These are phyloP conservation scores for Crypturellus tataupa DNA, from an alignment of 2,797 vertebrate species.

Conservation along the genomic window DNA sequence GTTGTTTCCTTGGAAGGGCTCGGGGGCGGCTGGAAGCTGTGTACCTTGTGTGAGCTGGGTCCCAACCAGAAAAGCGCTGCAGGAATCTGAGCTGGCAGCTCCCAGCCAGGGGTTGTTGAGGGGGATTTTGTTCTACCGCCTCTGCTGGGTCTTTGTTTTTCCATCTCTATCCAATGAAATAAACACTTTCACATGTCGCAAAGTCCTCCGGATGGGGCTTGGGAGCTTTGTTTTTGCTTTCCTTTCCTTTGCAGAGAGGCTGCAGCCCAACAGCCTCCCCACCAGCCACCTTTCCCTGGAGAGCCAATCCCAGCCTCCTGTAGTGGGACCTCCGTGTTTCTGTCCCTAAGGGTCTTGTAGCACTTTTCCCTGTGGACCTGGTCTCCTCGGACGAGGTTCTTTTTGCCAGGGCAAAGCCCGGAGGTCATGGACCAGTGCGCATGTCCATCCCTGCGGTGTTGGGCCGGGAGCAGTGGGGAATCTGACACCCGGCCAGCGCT, in stretches of 20 bases:
- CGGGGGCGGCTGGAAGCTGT: not conserved
- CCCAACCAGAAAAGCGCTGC: not conserved
- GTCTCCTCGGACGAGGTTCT: not conserved
- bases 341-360: not conserved
- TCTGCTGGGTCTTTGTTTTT: slow-evolving; percentile 41
- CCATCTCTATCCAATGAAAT: slow-evolving; percentile 39
- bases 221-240: not conserved
- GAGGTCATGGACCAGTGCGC: not conserved
- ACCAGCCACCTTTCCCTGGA: accelerated
- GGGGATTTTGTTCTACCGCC: not conserved
- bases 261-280: accelerated
- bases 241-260: accelerated
- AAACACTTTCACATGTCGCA: not conserved
- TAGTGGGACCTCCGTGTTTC: accelerated
- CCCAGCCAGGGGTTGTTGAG: not conserved
- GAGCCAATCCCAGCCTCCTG: not conserved
- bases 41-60: accelerated
- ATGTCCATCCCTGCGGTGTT: accelerated
- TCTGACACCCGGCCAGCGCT: accelerated
- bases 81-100: slow-evolving; percentile 54
- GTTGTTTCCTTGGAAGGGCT: not conserved
- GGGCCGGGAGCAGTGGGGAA: not conserved
- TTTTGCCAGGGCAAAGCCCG: not conserved
- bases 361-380: not conserved
- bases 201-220: not conserved